These are phyloP conservation scores for Cetoscarus ocellatus DNA, from an alignment of 2,797 vertebrate genomes.

Conservation along the genomic window DNA sequence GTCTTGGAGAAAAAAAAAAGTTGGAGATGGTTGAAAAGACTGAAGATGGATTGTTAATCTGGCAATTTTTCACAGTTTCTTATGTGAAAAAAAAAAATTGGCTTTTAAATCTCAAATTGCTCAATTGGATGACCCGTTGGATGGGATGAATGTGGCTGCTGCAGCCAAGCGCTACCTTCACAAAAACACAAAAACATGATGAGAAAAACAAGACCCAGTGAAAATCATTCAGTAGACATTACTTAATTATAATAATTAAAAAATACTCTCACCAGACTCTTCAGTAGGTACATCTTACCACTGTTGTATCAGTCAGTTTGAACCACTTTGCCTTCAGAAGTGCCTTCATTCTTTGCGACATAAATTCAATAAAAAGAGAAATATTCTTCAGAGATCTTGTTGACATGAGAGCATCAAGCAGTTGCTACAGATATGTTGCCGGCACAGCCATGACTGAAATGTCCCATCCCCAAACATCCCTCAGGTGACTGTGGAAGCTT, in stretches of 20 bases:
- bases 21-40: slow-evolving; percentile 15
- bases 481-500: too few relatives aligned
- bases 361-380: too few relatives aligned
- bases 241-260: background rate
- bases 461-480: too few relatives aligned
- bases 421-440: too few relatives aligned
- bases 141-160: slow-evolving; percentile 19
- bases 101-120: slow-evolving; percentile 9
- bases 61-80: slow-evolving; percentile 11
- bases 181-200: slow-evolving; percentile 16
- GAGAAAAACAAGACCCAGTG: slow-evolving; percentile 23
- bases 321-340: too few relatives aligned
- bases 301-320: too few relatives aligned
- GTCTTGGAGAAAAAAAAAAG: slow-evolving; percentile 40
- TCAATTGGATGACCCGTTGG: slow-evolving; percentile 14
- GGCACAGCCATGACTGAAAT: too few relatives aligned
- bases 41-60: slow-evolving; percentile 30
- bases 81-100: slow-evolving; percentile 8
- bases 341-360: too few relatives aligned
- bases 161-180: slow-evolving; percentile 20
- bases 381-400: too few relatives aligned
- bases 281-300: too few relatives aligned
- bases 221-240: slow-evolving; percentile 11
- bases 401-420: too few relatives aligned
- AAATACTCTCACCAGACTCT: background rate